Conservation (phyloP, 2,888 invertebrate species). For the Pristionchus maxplancki region DNA sequence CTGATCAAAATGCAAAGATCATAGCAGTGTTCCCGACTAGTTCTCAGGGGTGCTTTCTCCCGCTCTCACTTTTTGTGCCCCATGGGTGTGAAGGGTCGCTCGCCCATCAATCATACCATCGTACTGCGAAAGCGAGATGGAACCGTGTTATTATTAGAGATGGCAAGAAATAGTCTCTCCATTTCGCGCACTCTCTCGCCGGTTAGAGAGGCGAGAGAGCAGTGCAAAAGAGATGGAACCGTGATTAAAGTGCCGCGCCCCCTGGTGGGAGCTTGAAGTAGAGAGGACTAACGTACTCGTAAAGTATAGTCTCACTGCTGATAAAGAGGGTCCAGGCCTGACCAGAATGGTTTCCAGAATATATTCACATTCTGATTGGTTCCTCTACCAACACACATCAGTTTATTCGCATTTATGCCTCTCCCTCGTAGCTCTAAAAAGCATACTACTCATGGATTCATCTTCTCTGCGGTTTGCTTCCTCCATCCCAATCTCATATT, state of each 20-base stretch:
- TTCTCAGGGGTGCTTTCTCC: background rate
- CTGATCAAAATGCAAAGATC: background rate
- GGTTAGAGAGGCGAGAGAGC: too few relatives aligned
- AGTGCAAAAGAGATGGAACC: background rate
- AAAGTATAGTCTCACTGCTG: background rate
- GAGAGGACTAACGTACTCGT: too few relatives aligned
- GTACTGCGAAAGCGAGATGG: background rate
- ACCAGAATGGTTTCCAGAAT: too few relatives aligned
- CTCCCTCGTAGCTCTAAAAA: too few relatives aligned
- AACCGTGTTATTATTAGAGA: background rate
- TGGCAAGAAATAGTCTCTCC: background rate
- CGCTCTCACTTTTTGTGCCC: background rate
- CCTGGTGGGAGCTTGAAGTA: too few relatives aligned
- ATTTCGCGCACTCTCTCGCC: too few relatives aligned
- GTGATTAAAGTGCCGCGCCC: background rate
- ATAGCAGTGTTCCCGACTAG: background rate
- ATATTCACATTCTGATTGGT: too few relatives aligned
- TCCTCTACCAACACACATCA: too few relatives aligned
- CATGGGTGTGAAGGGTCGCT: background rate
- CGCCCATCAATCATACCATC: conserved; percentile 6
- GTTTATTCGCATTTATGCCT: too few relatives aligned
- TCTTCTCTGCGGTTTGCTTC: too few relatives aligned
- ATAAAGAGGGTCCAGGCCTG: background rate
- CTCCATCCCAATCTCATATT: too few relatives aligned
- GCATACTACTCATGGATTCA: too few relatives aligned